These are phyloP conservation scores for Didymodactylos carnosus DNA, from an alignment of 2,888 invertebrate species.

Conservation along the genomic window DNA sequence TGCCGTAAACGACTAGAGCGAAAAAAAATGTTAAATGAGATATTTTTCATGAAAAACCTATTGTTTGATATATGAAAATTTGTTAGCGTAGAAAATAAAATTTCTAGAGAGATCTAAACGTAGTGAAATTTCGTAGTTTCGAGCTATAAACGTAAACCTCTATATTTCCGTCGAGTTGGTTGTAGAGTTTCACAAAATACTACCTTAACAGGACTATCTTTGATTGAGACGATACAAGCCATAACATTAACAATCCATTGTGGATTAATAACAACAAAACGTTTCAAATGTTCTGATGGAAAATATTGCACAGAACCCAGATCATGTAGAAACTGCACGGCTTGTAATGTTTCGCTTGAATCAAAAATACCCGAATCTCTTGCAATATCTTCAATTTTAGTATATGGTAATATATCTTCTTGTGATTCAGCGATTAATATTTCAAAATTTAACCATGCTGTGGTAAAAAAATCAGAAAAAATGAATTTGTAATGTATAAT, in stretches of 20 bases:
- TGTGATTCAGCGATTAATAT: constrained; percentile 18
- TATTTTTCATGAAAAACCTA: too few relatives aligned
- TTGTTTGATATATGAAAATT: too few relatives aligned
- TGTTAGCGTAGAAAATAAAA: too few relatives aligned
- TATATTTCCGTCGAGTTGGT: background rate
- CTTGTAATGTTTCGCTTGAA: constrained; percentile 22
- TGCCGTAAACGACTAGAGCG: too few relatives aligned
- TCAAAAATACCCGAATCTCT: constrained; percentile 16
- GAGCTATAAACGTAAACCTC: background rate
- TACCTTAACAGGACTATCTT: constrained; percentile 27
- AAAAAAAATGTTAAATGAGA: too few relatives aligned
- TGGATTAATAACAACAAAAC: constrained; percentile 28
- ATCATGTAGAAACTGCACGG: constrained; percentile 30
- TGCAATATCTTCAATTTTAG: constrained; percentile 17
- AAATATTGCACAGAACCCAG: constrained; percentile 31
- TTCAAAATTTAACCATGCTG: constrained; percentile 28
- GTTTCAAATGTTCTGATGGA: constrained; percentile 23
- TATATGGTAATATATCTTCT: constrained; percentile 1
- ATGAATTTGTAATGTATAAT: background rate
- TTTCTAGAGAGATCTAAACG: too few relatives aligned
- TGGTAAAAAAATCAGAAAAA: background rate
- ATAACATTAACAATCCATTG: constrained; percentile 34
- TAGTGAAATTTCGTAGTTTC: too few relatives aligned
- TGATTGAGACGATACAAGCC: constrained; percentile 30
- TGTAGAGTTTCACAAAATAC: too few relatives aligned